These are phyloP conservation scores for Drosophila albomicans DNA, from an alignment of 1,140 invertebrate species.

Conservation along the genomic window DNA sequence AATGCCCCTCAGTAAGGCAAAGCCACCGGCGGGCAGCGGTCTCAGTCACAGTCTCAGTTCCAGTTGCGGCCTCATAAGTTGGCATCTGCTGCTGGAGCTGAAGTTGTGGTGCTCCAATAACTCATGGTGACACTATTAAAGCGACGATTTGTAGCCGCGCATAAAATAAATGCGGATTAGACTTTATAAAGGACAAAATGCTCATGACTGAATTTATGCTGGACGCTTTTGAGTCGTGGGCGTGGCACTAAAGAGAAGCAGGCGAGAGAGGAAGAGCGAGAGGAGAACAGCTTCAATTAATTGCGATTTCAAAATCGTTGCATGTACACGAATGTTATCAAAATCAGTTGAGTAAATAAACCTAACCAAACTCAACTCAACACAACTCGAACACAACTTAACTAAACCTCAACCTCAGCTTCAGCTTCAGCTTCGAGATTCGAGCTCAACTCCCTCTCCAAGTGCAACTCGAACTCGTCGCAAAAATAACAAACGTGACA, in stretches of 20 bases:
- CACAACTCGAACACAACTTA: constrained; percentile 25
- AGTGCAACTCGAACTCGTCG: constrained; percentile 36
- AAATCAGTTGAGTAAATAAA: constrained; percentile 85
- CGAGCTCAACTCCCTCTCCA: constrained; percentile 1
- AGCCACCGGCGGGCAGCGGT: not conserved
- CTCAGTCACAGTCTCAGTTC: not conserved
- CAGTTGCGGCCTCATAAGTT: constrained; percentile 15
- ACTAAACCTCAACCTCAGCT: constrained; percentile 22
- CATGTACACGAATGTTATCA: constrained; percentile 85
- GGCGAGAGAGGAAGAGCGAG: not conserved
- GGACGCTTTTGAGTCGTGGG: constrained; percentile 35
- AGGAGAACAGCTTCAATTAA: constrained; percentile 37
- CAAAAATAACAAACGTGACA: constrained; percentile 85
- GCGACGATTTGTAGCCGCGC: constrained; percentile 84
- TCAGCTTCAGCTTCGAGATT: not conserved
- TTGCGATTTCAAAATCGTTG: constrained; percentile 68
- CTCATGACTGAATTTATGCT: constrained; percentile 82
- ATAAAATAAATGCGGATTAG: constrained; percentile 85
- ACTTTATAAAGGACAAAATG: constrained; percentile 85
- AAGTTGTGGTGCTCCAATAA: constrained; percentile 70
- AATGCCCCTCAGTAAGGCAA: constrained; percentile 8
- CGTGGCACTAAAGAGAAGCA: constrained; percentile 34
- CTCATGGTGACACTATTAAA: constrained; percentile 85
- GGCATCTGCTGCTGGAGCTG: constrained; percentile 27
- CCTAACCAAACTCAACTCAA: constrained; percentile 37